A percentile compares a stretch with the other conserved stretches of the same genome.
Conservation (phyloP, 2,797 vertebrate species). For the Danionella dracula region DNA sequence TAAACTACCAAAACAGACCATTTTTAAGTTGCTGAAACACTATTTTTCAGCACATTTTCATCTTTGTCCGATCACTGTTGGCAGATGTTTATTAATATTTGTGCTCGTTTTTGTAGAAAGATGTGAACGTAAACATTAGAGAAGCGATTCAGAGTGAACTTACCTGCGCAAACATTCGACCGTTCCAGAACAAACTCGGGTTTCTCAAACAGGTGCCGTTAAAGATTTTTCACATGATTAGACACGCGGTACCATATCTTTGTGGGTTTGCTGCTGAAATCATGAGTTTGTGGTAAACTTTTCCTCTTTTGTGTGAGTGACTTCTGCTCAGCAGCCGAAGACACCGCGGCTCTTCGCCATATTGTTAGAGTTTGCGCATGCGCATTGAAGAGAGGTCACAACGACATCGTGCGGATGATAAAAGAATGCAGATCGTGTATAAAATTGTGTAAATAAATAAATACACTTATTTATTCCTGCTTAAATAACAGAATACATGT, state of each 20-base stretch:
- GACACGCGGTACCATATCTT: not conserved
- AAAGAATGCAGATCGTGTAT: too few relatives aligned
- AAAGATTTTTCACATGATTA: slow-evolving; percentile 1
- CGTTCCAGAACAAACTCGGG: slow-evolving; percentile 7
- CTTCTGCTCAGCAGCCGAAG: slow-evolving; percentile 39
- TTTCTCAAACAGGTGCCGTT: not conserved
- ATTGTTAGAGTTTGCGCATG: slow-evolving; percentile 46
- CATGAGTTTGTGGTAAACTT: slow-evolving; percentile 35
- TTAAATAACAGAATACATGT: too few relatives aligned
- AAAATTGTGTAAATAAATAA: too few relatives aligned
- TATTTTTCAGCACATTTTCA: too few relatives aligned
- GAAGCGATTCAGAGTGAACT: slow-evolving; percentile 29
- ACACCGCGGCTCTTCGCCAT: slow-evolving; percentile 49
- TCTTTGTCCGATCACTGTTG: not conserved
- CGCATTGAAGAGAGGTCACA: not conserved
- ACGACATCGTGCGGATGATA: not conserved
- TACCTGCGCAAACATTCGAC: slow-evolving; percentile 54
- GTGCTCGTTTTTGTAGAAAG: not conserved
- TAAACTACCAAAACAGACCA: not conserved
- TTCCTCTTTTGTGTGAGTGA: slow-evolving; percentile 54
- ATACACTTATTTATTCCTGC: too few relatives aligned
- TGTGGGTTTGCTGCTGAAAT: not conserved
- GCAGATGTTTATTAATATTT: too few relatives aligned
- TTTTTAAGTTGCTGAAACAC: too few relatives aligned
- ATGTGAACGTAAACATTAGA: not conserved